Base-by-base conservation (phyloP, 2,888 invertebrate genomes). In the Archips xylosteana region DNA sequence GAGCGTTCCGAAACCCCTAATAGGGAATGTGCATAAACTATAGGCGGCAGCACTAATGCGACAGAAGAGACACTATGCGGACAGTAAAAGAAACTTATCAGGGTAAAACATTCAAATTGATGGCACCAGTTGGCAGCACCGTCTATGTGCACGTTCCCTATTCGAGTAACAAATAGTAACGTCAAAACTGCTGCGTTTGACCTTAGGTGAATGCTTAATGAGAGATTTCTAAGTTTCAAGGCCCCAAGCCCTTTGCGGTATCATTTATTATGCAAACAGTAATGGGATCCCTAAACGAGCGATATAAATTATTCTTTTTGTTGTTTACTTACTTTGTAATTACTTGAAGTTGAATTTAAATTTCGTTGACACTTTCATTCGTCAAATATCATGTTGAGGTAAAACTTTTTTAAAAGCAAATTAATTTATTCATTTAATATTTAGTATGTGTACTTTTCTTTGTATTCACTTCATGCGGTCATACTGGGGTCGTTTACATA, bases 261-360 rank as follows among this genome's bases (percentile, higher is more conserved):
- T 68, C 47, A 72, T 72, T 47, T 72, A 72, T 67, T 63, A 72
- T 72, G 62, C 49, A 72, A 23, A 47, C 13, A 23, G n/a, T 67
- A 71, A 71, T 61, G 60, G 47, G 42, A n/a, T 42, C 9, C 12
- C 34, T 15, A 23, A n/a, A 61, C 34, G 36, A 39, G 2, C 5
- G 6, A 54, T 23, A 64, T 70, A n/a, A 57, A 59, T 64, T 64
- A 71, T 59, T 71, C 23, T 57, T 23, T 42, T 3, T 10, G 12
- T 23, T 57, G 12, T 45, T 63, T 34, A 54, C 54, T 54, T 63
- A 0, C 36, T 63, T 63, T 62, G 12, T 70, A 57, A 54, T 23
- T 69, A 62, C 57, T 8, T 54, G 39, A 12, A 3, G 3, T 32
- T 57, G 57, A 32, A 32, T 23, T 54, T 15, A 15, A 23, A n/a